These are phyloP conservation scores for Aleadryas rufinucha DNA, from an alignment of 2,113 vertebrate genomes.

Conservation along the genomic window DNA sequence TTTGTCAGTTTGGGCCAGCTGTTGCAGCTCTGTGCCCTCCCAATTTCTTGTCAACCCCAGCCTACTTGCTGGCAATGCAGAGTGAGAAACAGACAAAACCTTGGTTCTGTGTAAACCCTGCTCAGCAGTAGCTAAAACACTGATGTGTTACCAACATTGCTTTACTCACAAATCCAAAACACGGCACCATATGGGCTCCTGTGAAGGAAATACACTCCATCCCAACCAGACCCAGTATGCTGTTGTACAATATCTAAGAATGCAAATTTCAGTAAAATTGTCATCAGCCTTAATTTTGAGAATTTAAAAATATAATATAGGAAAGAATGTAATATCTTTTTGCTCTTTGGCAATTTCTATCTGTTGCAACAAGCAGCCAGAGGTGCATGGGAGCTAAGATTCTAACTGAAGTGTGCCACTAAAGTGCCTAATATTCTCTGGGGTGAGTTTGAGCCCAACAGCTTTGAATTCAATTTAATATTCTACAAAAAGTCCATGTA, in stretches of 20 bases:
- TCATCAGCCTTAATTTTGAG: background rate
- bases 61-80: accelerated
- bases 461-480: background rate
- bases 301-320: background rate
- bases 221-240: background rate
- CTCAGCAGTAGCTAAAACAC: background rate
- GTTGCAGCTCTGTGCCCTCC: background rate
- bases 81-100: background rate
- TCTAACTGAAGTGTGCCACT: background rate
- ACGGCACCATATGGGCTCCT: background rate
- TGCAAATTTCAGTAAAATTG: background rate
- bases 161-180: background rate
- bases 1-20: background rate
- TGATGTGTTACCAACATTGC: background rate
- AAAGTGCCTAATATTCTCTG: background rate
- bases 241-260: background rate
- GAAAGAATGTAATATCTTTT: background rate
- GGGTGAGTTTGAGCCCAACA: background rate
- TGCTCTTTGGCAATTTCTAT: background rate
- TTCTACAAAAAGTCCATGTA: background rate
- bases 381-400: background rate
- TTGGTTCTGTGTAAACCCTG: background rate
- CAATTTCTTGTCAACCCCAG: accelerated
- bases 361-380: background rate
- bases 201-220: background rate